These are phyloP conservation scores for Epinotia nisella DNA, from an alignment of 2,888 invertebrate species.

Conservation along the genomic window DNA sequence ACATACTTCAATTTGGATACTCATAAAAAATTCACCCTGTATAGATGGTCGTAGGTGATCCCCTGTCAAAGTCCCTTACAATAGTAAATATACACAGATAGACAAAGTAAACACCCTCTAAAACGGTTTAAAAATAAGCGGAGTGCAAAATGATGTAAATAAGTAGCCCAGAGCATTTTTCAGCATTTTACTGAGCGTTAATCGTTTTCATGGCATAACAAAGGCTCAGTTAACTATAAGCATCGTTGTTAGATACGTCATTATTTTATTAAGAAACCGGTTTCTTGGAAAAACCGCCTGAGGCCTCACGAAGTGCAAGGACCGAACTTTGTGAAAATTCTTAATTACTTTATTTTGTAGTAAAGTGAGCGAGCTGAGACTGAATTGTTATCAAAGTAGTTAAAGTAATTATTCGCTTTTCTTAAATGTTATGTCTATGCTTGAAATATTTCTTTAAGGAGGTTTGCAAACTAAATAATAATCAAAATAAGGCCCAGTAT, in stretches of 20 bases:
- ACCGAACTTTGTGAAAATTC: slow-evolving; percentile 51
- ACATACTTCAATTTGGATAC: no score
- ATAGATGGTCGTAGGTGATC: no score
- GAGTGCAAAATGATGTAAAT: slow-evolving; percentile 32
- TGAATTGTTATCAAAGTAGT: slow-evolving; percentile 26
- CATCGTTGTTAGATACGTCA: background rate
- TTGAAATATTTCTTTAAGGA: background rate
- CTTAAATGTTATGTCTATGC: background rate
- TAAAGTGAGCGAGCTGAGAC: slow-evolving; percentile 16
- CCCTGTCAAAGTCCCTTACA: no score
- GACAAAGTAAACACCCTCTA: background rate
- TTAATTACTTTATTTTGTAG: slow-evolving; percentile 46
- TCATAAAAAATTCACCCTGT: no score
- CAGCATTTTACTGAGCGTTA: slow-evolving; percentile 27
- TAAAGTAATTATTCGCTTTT: slow-evolving; percentile 7
- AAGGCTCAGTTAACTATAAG: background rate
- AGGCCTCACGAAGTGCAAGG: slow-evolving; percentile 22
- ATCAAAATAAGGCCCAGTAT: background rate
- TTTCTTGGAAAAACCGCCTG: slow-evolving; percentile 48
- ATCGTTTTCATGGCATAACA: background rate
- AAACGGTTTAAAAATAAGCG: slow-evolving; percentile 2
- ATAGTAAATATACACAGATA: background rate
- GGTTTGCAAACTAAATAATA: background rate
- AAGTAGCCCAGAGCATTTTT: slow-evolving; percentile 32
- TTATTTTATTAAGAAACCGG: background rate